Conservation (phyloP, 2,888 invertebrate genomes). For the Drosophila acutilabella region DNA sequence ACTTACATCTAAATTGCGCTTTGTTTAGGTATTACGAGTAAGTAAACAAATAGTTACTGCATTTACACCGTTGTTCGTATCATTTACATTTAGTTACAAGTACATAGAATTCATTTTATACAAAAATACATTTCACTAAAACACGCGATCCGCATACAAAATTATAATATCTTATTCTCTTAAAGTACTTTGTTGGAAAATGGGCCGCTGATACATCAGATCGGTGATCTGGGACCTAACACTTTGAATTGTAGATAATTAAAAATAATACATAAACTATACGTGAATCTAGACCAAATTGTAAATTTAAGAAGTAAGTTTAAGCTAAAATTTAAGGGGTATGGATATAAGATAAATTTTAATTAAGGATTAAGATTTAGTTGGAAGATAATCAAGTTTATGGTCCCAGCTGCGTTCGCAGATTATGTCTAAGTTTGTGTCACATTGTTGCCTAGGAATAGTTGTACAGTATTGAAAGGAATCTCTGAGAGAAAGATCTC, state of each 20-base stretch:
- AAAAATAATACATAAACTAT: not conserved
- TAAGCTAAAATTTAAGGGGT: not conserved
- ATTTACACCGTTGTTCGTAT: slow-evolving; percentile 38
- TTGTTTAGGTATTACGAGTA: slow-evolving; percentile 50
- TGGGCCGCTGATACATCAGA: slow-evolving; percentile 32
- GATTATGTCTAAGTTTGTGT: slow-evolving; percentile 32
- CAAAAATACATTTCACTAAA: slow-evolving; percentile 81
- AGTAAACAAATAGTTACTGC: slow-evolving; percentile 48
- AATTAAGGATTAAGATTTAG: not conserved
- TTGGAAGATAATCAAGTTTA: slow-evolving; percentile 10
- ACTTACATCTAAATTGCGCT: slow-evolving; percentile 57
- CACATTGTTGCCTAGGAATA: slow-evolving; percentile 58
- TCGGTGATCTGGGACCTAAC: slow-evolving; percentile 56
- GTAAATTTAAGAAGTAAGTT: not conserved
- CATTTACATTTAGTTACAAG: slow-evolving; percentile 5
- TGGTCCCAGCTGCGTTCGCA: slow-evolving; percentile 36
- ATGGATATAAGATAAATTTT: slow-evolving; percentile 1
- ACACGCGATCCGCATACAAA: slow-evolving; percentile 69
- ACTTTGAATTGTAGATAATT: not conserved
- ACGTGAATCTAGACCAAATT: not conserved
- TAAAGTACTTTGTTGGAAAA: slow-evolving; percentile 29
- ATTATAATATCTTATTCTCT: slow-evolving; percentile 63
- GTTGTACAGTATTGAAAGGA: slow-evolving; percentile 51
- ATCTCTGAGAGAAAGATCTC: not conserved
- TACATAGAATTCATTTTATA: slow-evolving; percentile 62